Evolutionary conservation across 2,888 invertebrate species (phyloP), one percentile per base, ranked within the genome.

Genomic region (Xestia xanthographa): DNA sequence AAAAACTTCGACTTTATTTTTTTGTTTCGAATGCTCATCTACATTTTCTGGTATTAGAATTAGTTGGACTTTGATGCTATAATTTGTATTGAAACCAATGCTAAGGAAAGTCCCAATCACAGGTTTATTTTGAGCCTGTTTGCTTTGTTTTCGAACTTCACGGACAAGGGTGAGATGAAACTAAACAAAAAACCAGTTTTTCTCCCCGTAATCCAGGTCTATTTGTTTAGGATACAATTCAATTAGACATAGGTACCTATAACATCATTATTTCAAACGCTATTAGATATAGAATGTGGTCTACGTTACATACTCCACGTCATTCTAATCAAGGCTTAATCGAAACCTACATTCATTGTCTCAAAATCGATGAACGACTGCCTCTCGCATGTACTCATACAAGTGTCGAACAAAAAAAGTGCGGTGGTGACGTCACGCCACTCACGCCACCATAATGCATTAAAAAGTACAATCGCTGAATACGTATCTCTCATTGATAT

Each of bases 401-500:
- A 77, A 88, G 69, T 72, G 77, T 68, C 62, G 75, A 80, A 88
- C 86, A 84, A 86, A 81, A 81, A 86, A 88, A 48, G 70, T 66
- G 66, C 81, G 56, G 81, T 75, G 73, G 80, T 90, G 88, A 89
- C 89, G 89, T 90, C 90, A 91, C 82, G 56, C 48, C 84, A 84
- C 76, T 76, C 84, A 69, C 74, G 29, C 75, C 77, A 71, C 79
- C 83, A 84, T 88, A 90, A 86, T 87, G 84, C 84, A 90, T 91
- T 89, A 90, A 91, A 89, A 88, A 87, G 87, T 88, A 90, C 91
- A 90, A 87, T 84, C 89, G 86, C 87, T 88, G 92, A 86, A 88
- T 87, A 87, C 90, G 91, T 88, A 93, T 92, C 92, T 92, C 94
- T 95, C 95, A 94, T 94, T 95, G 95, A 94, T 95, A 94, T 93